Conservation (phyloP, 2,888 invertebrate species). For the Hemithea aestivaria region DNA sequence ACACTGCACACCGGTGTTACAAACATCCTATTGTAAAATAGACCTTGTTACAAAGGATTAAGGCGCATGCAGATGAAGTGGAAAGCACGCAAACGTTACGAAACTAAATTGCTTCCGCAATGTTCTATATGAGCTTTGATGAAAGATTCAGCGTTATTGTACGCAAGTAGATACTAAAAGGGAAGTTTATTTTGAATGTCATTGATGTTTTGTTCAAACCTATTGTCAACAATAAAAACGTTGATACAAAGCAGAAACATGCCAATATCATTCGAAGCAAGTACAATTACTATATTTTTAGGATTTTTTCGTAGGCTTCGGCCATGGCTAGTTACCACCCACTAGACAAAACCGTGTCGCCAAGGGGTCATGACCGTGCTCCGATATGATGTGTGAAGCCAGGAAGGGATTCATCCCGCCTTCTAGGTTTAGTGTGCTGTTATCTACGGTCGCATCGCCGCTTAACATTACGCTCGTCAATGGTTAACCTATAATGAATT, state of each 20-base stretch:
- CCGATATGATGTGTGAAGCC: too few species aligned
- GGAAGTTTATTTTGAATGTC: slow-evolving; percentile 25
- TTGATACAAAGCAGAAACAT: background rate
- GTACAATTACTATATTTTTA: too few species aligned
- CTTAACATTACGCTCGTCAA: too few species aligned
- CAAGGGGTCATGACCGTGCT: too few species aligned
- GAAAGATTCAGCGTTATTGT: slow-evolving; percentile 34
- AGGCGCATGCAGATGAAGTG: slow-evolving; percentile 23
- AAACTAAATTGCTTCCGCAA: slow-evolving; percentile 51
- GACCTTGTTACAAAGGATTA: slow-evolving; percentile 22
- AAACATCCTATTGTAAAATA: slow-evolving; percentile 15
- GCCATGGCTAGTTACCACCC: too few species aligned
- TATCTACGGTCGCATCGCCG: too few species aligned
- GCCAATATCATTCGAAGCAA: background rate
- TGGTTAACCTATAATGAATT: too few species aligned
- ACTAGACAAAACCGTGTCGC: too few species aligned
- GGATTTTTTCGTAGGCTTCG: too few species aligned
- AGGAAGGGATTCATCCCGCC: too few species aligned
- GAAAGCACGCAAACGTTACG: slow-evolving; percentile 42
- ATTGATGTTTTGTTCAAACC: slow-evolving; percentile 20
- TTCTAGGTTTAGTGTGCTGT: too few species aligned
- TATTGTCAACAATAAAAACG: background rate
- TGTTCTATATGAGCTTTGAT: slow-evolving; percentile 38
- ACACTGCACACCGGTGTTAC: slow-evolving; percentile 13
- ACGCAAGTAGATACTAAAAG: slow-evolving; percentile 29